Conservation (phyloP, 2,113 vertebrate species). For the Genyomyrus donnyi region DNA sequence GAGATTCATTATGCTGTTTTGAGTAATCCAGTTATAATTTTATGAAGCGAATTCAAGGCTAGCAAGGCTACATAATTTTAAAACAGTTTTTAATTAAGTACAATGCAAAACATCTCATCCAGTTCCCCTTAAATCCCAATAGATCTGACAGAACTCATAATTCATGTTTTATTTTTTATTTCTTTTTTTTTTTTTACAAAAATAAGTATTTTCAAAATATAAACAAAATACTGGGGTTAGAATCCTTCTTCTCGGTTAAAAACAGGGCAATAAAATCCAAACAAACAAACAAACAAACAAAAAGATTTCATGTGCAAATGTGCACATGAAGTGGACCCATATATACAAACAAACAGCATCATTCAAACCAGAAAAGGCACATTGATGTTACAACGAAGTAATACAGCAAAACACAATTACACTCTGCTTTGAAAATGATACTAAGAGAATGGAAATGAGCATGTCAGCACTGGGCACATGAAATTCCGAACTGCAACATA, state of each 20-base stretch:
- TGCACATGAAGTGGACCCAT: background rate
- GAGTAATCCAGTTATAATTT: background rate
- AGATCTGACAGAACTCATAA: background rate
- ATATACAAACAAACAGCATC: background rate
- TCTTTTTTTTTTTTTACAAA: background rate
- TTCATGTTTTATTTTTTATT: background rate
- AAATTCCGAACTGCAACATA: background rate
- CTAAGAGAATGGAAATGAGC: background rate
- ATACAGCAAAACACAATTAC: background rate
- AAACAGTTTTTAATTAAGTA: background rate
- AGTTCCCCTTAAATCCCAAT: background rate
- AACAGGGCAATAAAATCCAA: background rate
- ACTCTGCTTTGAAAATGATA: background rate
- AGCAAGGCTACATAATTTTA: background rate
- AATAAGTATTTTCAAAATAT: conserved; percentile 3
- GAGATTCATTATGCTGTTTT: background rate
- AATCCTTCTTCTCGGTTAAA: background rate
- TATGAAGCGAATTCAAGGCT: background rate
- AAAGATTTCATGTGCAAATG: background rate
- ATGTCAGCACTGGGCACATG: background rate
- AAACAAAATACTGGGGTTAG: background rate
- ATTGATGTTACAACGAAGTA: background rate
- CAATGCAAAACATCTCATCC: background rate
- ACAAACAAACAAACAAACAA: background rate
- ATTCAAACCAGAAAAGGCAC: background rate